Evolutionary conservation across 2,113 vertebrate species (phyloP).

Genomic region (Scophthalmus maximus): DNA sequence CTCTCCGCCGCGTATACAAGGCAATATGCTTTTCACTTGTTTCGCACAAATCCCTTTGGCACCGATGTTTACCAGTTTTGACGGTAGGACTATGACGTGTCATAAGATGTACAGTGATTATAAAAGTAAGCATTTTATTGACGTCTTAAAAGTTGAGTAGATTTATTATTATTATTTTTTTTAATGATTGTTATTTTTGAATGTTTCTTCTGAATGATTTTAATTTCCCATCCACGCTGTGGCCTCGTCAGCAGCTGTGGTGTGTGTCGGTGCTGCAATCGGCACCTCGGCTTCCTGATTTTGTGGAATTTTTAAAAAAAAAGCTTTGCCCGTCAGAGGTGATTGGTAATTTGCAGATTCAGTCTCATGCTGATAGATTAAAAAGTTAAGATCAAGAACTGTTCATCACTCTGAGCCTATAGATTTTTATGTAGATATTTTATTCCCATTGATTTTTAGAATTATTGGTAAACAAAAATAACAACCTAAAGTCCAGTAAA

Average conservation of each 20-base stretch:
- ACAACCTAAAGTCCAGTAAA: too few species aligned
- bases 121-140: constrained; percentile 17
- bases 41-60: constrained; percentile 61
- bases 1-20: constrained; percentile 12
- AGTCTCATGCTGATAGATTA: background rate
- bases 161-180: constrained; percentile 12
- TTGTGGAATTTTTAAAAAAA: constrained; percentile 5
- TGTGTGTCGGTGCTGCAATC: background rate
- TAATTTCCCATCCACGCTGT: constrained; percentile 3
- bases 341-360: background rate
- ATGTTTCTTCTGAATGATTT: constrained; percentile 21
- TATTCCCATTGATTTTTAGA: background rate
- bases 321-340: background rate
- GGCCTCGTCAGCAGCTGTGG: background rate
- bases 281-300: background rate
- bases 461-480: too few species aligned
- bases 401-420: background rate
- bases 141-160: constrained; percentile 28
- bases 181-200: constrained; percentile 11
- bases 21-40: constrained; percentile 34
- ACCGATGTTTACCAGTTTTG: constrained; percentile 57
- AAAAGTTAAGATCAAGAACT: background rate
- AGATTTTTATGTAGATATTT: background rate
- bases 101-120: constrained; percentile 51
- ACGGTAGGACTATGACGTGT: constrained; percentile 57